These are phyloP conservation scores for Synergus japonicus DNA, from an alignment of 2,888 invertebrate genomes.

Conservation along the genomic window DNA sequence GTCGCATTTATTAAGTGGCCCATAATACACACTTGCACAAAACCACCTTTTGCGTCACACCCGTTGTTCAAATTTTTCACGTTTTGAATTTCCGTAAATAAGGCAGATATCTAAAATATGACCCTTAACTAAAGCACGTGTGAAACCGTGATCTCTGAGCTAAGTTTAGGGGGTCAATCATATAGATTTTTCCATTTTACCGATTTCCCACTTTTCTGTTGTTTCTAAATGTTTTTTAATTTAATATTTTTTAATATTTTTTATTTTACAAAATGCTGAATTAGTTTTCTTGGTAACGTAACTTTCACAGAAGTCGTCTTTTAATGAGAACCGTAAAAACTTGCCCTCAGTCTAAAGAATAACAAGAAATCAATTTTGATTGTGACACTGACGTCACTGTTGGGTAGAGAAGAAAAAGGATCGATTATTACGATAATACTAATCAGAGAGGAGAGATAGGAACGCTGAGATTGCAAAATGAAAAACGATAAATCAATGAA, in stretches of 20 bases:
- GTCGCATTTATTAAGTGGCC: neutral
- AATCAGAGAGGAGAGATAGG: slow-evolving; percentile 37
- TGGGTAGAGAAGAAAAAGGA: slow-evolving; percentile 36
- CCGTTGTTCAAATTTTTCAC: slow-evolving; percentile 57
- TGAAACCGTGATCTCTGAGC: slow-evolving; percentile 44
- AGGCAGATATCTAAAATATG: slow-evolving; percentile 37
- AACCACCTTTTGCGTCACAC: slow-evolving; percentile 46
- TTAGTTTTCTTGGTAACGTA: too few relatives aligned
- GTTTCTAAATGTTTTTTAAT: too few relatives aligned
- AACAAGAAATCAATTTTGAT: slow-evolving; percentile 24
- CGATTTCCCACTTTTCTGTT: too few relatives aligned
- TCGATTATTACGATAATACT: slow-evolving; percentile 48
- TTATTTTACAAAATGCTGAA: too few relatives aligned
- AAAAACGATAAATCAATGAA: slow-evolving; percentile 54
- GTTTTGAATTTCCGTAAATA: slow-evolving; percentile 56
- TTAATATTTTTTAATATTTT: too few relatives aligned
- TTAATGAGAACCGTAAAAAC: neutral
- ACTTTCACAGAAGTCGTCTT: too few relatives aligned
- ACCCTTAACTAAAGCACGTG: slow-evolving; percentile 59
- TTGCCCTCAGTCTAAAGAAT: slow-evolving; percentile 18
- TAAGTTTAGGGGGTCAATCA: neutral
- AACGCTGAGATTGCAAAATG: slow-evolving; percentile 52
- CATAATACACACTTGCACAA: slow-evolving; percentile 4
- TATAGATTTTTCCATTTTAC: too few relatives aligned
- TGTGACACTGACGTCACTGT: slow-evolving; percentile 21